Evolutionary conservation across 2,797 vertebrate genomes (phyloP).

Genomic region (Microctenopoma lineatum): DNA sequence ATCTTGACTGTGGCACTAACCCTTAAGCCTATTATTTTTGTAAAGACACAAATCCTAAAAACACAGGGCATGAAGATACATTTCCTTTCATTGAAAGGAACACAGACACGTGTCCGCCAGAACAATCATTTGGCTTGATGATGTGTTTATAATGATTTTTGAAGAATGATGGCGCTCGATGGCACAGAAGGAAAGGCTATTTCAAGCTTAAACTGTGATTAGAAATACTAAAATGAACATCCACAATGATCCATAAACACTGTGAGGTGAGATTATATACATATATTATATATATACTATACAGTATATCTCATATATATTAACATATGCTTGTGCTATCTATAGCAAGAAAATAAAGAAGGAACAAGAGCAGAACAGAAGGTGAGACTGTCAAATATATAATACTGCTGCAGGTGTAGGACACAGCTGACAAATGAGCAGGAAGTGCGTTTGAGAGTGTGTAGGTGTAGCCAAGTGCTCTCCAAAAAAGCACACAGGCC

Average conservation of each 20-base stretch:
- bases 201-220: too few relatives aligned
- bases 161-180: background rate
- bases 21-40: background rate
- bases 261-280: too few relatives aligned
- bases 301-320: too few relatives aligned
- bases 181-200: background rate
- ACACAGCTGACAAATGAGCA: conserved; percentile 70
- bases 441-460: conserved; percentile 60
- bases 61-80: too few relatives aligned
- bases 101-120: background rate
- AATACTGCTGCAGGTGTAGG: conserved; percentile 60
- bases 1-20: background rate
- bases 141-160: background rate
- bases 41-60: background rate
- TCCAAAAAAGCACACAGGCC: conserved; percentile 59
- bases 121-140: too few relatives aligned
- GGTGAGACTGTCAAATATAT: conserved; percentile 25
- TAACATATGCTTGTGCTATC: background rate
- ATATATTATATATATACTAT: too few relatives aligned
- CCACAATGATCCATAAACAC: too few relatives aligned
- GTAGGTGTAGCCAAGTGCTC: conserved; percentile 66
- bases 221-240: too few relatives aligned
- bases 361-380: conserved; percentile 28
- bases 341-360: conserved; percentile 24
- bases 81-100: too few relatives aligned